Evolutionary conservation across 2,888 invertebrate species (phyloP).

Genomic region (Hyppa rectilinea): DNA sequence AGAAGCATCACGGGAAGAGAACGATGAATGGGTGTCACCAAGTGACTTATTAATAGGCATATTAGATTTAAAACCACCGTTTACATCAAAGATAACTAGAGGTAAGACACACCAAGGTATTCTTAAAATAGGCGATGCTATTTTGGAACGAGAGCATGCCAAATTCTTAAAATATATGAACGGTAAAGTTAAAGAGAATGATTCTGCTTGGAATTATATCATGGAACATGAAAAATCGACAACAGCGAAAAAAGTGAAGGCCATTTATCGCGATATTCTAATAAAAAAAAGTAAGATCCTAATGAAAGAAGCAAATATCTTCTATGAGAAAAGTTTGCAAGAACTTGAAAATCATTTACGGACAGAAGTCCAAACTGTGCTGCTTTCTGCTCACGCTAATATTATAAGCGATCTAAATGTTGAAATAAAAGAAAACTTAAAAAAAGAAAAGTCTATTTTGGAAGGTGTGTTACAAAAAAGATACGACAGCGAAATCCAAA

Average conservation of each 20-base stretch:
- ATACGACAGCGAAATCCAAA: slow-evolving; percentile 76
- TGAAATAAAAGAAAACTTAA: slow-evolving; percentile 79
- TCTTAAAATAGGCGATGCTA: slow-evolving; percentile 79
- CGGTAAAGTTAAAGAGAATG: slow-evolving; percentile 77
- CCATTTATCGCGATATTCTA: slow-evolving; percentile 77
- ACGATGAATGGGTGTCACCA: slow-evolving; percentile 83
- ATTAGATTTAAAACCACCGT: slow-evolving; percentile 82
- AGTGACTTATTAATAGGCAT: slow-evolving; percentile 84
- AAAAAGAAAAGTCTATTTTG: slow-evolving; percentile 74
- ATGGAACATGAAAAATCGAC: slow-evolving; percentile 75
- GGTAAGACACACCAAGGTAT: slow-evolving; percentile 85
- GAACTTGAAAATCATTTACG: slow-evolving; percentile 81
- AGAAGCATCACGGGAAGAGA: slow-evolving; percentile 1
- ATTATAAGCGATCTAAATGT: slow-evolving; percentile 79
- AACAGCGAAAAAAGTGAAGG: slow-evolving; percentile 75
- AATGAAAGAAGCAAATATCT: slow-evolving; percentile 77
- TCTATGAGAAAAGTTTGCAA: slow-evolving; percentile 81
- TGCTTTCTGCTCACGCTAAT: slow-evolving; percentile 74
- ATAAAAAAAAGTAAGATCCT: slow-evolving; percentile 78
- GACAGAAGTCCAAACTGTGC: slow-evolving; percentile 75
- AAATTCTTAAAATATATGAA: slow-evolving; percentile 73
- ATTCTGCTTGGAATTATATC: slow-evolving; percentile 81
- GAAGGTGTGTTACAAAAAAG: slow-evolving; percentile 73
- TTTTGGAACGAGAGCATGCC: slow-evolving; percentile 75
- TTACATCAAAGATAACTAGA: slow-evolving; percentile 86